phyloP scores from a whole-genome alignment of 2,888 invertebrate genomes.

The Drosophila aldrichi region DNA sequence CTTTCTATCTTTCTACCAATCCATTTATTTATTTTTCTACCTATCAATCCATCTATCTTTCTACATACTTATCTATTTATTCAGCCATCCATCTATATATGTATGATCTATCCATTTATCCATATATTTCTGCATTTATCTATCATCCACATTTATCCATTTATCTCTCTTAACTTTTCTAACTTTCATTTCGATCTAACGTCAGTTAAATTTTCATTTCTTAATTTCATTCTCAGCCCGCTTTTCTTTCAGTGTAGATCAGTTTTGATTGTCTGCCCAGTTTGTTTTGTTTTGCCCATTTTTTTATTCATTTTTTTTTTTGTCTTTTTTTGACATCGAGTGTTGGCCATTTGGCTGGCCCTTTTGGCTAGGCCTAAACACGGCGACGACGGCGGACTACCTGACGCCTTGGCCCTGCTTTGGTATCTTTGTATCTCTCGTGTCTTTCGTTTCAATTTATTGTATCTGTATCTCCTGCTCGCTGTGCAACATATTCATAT shows the following conservation, averaged over 20 bases:
- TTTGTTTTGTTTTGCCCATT: conserved; percentile 11
- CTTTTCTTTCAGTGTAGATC: conserved; percentile 5
- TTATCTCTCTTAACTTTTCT: no score
- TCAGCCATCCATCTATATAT: no score
- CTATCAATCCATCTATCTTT: not conserved
- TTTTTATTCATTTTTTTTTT: not conserved
- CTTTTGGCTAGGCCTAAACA: conserved; percentile 26
- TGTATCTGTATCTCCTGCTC: conserved; percentile 16
- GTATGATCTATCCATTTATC: no score
- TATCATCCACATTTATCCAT: no score
- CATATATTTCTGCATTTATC: no score
- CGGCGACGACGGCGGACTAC: conserved; percentile 48
- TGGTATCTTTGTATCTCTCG: conserved; percentile 26
- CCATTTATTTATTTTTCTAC: not conserved
- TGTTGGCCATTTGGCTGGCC: conserved; percentile 25
- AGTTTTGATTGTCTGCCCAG: not conserved
- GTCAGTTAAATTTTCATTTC: no score
- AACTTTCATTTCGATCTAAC: not conserved
- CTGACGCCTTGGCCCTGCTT: conserved; percentile 57
- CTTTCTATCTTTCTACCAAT: no score
- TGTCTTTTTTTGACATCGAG: conserved; percentile 31
- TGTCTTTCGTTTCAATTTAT: conserved; percentile 5
- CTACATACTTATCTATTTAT: not conserved
- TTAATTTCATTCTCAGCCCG: not conserved
- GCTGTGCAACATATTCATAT: conserved; percentile 71